Evolutionary conservation across 2,797 vertebrate genomes (phyloP).

Genomic region (Cyclopterus lumpus): DNA sequence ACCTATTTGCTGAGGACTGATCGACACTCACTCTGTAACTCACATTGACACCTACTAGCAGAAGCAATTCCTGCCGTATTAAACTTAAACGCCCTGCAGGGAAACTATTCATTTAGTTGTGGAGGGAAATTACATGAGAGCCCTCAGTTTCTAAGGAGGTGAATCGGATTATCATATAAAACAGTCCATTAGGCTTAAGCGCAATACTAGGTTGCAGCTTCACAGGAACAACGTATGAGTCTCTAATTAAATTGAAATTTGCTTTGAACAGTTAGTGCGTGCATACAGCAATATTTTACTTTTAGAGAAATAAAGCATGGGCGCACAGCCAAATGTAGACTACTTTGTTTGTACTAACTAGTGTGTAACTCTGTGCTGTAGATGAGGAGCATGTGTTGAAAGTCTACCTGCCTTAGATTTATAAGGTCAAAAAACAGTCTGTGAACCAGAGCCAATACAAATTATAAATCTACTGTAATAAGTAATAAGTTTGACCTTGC

Average conservation of each 20-base stretch:
- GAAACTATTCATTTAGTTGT: constrained; percentile 22
- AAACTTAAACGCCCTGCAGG: constrained; percentile 42
- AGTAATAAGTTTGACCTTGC: constrained; percentile 85
- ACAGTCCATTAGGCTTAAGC: constrained; percentile 65
- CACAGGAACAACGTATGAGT: constrained; percentile 38
- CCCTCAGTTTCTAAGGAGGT: constrained; percentile 34
- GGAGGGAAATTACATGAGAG: constrained; percentile 28
- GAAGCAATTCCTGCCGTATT: constrained; percentile 54
- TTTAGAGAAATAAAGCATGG: constrained; percentile 26
- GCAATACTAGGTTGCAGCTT: constrained; percentile 54
- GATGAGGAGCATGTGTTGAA: constrained; percentile 10
- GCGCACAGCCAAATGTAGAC: neutral
- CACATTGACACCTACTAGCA: constrained; percentile 43
- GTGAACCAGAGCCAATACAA: constrained; percentile 51
- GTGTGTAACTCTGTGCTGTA: neutral
- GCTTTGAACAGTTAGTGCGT: constrained; percentile 42
- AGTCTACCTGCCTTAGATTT: constrained; percentile 11
- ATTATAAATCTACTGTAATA: constrained; percentile 41
- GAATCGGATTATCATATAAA: constrained; percentile 68
- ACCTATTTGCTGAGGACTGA: constrained; percentile 25
- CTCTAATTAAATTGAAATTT: constrained; percentile 45
- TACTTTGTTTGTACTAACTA: neutral
- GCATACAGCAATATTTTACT: constrained; percentile 7
- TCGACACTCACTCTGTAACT: constrained; percentile 36
- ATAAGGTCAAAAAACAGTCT: constrained; percentile 26